phyloP scores from a whole-genome alignment of 2,888 invertebrate genomes.

The Zaprionus lineosus region DNA sequence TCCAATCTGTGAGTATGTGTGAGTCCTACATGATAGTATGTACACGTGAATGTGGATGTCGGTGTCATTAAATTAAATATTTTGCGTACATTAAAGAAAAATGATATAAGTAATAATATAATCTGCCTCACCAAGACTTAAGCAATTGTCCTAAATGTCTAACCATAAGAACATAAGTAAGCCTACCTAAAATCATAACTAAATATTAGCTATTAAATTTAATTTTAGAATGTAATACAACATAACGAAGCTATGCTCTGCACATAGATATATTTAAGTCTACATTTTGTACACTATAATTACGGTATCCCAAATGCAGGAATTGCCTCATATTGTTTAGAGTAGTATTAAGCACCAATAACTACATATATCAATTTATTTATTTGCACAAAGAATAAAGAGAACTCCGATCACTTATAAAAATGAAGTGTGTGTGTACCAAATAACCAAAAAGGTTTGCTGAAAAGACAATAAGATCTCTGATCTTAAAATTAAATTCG shows the following conservation, averaged over 20 bases:
- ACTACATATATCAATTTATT: constrained; percentile 40
- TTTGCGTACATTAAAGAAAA: too few relatives aligned
- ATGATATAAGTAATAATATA: constrained; percentile 35
- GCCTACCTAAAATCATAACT: too few relatives aligned
- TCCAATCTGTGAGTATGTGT: too few relatives aligned
- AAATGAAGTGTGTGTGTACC: too few relatives aligned
- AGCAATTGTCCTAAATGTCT: constrained; percentile 51
- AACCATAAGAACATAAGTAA: too few relatives aligned
- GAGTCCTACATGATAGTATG: too few relatives aligned
- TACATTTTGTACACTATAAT: constrained; percentile 15
- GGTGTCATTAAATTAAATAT: constrained; percentile 8
- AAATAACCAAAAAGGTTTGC: too few relatives aligned
- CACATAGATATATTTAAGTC: constrained; percentile 9
- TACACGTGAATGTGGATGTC: too few relatives aligned
- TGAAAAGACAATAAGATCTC: constrained; percentile 3
- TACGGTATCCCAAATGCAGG: neutral
- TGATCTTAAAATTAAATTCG: too few relatives aligned
- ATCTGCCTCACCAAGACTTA: constrained; percentile 73
- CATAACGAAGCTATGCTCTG: constrained; percentile 4
- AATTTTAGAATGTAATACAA: constrained; percentile 6
- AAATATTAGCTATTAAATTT: constrained; percentile 1
- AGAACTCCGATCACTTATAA: constrained; percentile 3
- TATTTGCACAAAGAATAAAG: constrained; percentile 39
- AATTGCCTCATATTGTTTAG: constrained; percentile 24
- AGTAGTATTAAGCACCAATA: constrained; percentile 39